Evolutionary conservation across 2,888 invertebrate genomes (phyloP).

Genomic region (Trichacis sp.): DNA sequence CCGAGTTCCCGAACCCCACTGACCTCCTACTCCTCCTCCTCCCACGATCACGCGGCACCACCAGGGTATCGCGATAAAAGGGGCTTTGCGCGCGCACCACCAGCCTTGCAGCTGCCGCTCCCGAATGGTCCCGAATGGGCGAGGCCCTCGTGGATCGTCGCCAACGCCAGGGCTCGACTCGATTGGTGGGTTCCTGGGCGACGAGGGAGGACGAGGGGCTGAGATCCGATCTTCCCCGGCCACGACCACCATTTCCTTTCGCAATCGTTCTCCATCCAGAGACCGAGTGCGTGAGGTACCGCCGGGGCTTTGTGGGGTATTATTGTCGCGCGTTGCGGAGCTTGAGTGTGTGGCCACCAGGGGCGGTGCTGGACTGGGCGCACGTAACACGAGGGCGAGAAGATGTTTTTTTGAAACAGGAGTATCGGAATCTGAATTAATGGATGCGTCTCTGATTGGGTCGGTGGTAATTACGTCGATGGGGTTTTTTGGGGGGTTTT

Average conservation of each 20-base stretch:
- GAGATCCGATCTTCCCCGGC: slow-evolving; percentile 36
- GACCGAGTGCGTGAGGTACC: slow-evolving; percentile 17
- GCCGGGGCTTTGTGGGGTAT: slow-evolving; percentile 19
- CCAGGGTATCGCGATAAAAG: slow-evolving; percentile 61
- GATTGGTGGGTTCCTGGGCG: too few relatives aligned
- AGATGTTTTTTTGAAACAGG: too few relatives aligned
- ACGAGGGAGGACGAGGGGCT: slow-evolving; percentile 39
- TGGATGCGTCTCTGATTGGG: too few relatives aligned
- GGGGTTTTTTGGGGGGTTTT: too few relatives aligned
- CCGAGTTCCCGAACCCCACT: slow-evolving; percentile 68
- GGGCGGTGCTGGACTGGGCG: too few relatives aligned
- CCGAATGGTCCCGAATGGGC: slow-evolving; percentile 29
- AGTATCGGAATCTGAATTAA: too few relatives aligned
- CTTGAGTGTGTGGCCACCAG: too few relatives aligned
- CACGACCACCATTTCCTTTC: slow-evolving; percentile 43
- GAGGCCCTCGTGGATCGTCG: slow-evolving; percentile 22
- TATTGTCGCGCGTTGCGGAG: too few relatives aligned
- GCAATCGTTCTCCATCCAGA: slow-evolving; percentile 39
- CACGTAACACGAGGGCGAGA: too few relatives aligned
- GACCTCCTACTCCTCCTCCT: slow-evolving; percentile 65
- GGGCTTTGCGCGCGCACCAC: slow-evolving; percentile 67
- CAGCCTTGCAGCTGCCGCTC: slow-evolving; percentile 66
- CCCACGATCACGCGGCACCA: slow-evolving; percentile 61
- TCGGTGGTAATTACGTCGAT: too few relatives aligned
- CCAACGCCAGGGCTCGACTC: too few relatives aligned